These are phyloP conservation scores for Remorina albescens DNA, from an alignment of 2,797 vertebrate species.

Conservation along the genomic window DNA sequence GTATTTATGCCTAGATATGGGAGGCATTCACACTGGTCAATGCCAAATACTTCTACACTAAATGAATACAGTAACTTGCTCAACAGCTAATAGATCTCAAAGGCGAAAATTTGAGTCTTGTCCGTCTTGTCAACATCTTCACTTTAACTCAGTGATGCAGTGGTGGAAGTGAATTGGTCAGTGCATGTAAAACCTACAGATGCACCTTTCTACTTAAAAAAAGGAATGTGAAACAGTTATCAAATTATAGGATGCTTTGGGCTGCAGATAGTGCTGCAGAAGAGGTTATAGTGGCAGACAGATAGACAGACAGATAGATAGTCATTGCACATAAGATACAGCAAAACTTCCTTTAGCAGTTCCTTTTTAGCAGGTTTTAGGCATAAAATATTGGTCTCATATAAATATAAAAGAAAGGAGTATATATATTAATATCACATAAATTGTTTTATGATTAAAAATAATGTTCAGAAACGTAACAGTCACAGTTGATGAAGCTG, in stretches of 20 bases:
- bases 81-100: neutral
- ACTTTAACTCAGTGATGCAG: neutral
- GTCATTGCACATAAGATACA: too few relatives aligned
- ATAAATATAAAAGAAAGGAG: too few relatives aligned
- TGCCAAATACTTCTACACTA: neutral
- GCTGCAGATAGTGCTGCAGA: conserved; percentile 25
- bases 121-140: neutral
- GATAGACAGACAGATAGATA: too few relatives aligned
- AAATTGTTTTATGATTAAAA: too few relatives aligned
- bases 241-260: conserved; percentile 9
- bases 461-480: too few relatives aligned
- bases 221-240: neutral
- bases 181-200: conserved; percentile 3
- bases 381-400: too few relatives aligned
- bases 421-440: too few relatives aligned
- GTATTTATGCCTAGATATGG: neutral
- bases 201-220: neutral
- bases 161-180: neutral
- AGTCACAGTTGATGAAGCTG: too few relatives aligned
- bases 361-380: too few relatives aligned
- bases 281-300: too few relatives aligned
- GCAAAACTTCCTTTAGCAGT: too few relatives aligned
- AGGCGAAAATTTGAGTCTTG: neutral
- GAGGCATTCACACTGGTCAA: neutral
- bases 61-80: neutral